Conservation (phyloP, 2,113 vertebrate species). For the Cyprinodon tularosa region DNA sequence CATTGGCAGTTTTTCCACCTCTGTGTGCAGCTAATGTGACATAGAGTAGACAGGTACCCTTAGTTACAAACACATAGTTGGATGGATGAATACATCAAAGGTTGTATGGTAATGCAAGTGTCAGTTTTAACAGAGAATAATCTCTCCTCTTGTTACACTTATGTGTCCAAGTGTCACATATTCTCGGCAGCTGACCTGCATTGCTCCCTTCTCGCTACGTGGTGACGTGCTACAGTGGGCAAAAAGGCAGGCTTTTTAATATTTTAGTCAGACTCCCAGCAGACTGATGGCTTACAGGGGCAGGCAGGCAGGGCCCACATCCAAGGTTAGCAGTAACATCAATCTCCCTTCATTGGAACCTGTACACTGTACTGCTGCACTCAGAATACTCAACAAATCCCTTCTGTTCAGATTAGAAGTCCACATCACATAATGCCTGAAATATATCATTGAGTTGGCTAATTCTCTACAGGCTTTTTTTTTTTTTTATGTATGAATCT, state of each 20-base stretch:
- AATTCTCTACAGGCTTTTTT: constrained; percentile 4
- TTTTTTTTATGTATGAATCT: neutral
- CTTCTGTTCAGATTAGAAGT: constrained; percentile 12
- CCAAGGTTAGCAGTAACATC: constrained; percentile 73
- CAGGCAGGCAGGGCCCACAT: constrained; percentile 61
- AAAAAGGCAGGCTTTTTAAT: constrained; percentile 60
- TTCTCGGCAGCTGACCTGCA: constrained; percentile 34
- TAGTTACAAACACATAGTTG: constrained; percentile 12
- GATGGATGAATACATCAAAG: constrained; percentile 29
- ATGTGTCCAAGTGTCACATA: constrained; percentile 27
- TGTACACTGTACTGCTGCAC: constrained; percentile 25
- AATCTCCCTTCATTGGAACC: constrained; percentile 64
- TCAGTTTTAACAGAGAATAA: constrained; percentile 40
- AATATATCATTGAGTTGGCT: constrained; percentile 20
- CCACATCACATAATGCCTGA: constrained; percentile 15
- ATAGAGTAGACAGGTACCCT: constrained; percentile 10
- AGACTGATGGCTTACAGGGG: constrained; percentile 70
- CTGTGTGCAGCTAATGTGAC: constrained; percentile 26
- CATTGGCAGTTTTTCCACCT: neutral
- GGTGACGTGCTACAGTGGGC: constrained; percentile 22
- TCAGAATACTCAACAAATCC: constrained; percentile 5
- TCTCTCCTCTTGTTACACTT: constrained; percentile 31
- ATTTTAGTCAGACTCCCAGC: constrained; percentile 67
- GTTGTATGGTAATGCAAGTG: constrained; percentile 30
- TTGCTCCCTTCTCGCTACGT: constrained; percentile 10